Percentiles rank a stretch among this genome's conserved stretches.
Evolutionary conservation across 30 jellyfish, hydroid and myxozoan genomes (phyloP).

Genomic region (Hydractinia echinata): DNA sequence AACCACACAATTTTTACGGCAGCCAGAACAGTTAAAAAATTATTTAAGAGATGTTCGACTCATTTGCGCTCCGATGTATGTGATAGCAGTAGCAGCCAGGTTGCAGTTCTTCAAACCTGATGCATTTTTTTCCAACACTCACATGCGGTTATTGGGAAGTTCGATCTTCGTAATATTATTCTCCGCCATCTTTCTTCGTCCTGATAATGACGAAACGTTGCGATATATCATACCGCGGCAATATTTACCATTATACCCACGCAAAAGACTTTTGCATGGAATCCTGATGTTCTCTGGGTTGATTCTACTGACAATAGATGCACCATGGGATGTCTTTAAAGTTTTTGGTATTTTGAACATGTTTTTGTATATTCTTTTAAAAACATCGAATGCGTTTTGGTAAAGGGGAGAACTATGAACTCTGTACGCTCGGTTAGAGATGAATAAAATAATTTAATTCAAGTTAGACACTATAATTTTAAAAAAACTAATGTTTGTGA

Average conservation of each 20-base stretch:
- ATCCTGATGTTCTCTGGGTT: background rate
- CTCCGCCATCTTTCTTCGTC: conserved; percentile 23
- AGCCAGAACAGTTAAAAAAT: conserved; percentile 3
- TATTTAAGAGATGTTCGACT: background rate
- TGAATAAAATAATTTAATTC: no score
- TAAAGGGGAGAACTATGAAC: no score
- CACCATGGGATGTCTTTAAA: background rate
- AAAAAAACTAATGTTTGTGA: no score
- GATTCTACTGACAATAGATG: background rate
- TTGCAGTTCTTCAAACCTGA: background rate
- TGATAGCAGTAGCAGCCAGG: conserved; percentile 1
- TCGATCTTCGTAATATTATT: background rate
- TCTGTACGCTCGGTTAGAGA: no score
- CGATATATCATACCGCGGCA: background rate
- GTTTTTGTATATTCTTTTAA: background rate
- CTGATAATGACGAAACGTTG: conserved; percentile 22
- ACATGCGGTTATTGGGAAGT: background rate
- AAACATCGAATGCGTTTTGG: background rate
- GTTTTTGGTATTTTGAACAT: background rate
- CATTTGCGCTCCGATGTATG: conserved; percentile 13
- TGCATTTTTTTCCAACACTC: background rate
- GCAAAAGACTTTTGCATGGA: conserved; percentile 8
- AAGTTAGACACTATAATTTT: no score
- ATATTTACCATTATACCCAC: background rate
- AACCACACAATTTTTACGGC: conserved; percentile 12